phyloP scores from a whole-genome alignment of 1,140 invertebrate genomes.

The Drosophila rufa region DNA sequence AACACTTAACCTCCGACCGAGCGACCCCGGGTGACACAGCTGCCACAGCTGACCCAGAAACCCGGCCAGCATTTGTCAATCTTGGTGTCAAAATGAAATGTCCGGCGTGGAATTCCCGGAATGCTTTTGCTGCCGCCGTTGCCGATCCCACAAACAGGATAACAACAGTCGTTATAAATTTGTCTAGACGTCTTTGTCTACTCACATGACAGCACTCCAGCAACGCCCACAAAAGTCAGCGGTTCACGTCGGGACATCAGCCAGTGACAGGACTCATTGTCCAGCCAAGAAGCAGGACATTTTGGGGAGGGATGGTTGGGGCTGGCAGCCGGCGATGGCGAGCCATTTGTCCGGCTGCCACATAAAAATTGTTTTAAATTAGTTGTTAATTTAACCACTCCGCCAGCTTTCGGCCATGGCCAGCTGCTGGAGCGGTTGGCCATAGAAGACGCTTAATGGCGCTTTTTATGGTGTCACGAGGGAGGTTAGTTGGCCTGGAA shows the following conservation, averaged over 20 bases:
- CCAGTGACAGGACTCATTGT: slow-evolving; percentile 34
- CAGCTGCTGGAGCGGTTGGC: slow-evolving; percentile 32
- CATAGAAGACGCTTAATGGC: slow-evolving; percentile 42
- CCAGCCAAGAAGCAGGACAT: slow-evolving; percentile 3
- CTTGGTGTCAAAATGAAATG: slow-evolving; percentile 66
- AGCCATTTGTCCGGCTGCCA: slow-evolving; percentile 66
- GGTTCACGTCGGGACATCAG: slow-evolving; percentile 24
- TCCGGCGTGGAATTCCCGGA: slow-evolving; percentile 48
- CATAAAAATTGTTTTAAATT: slow-evolving; percentile 75
- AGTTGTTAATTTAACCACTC: slow-evolving; percentile 72
- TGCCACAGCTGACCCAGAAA: slow-evolving; percentile 41
- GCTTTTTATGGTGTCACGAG: slow-evolving; percentile 41
- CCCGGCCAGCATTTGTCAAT: slow-evolving; percentile 64
- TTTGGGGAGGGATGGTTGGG: neutral
- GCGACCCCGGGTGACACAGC: slow-evolving; percentile 26
- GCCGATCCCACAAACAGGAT: slow-evolving; percentile 29
- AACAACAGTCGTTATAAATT: slow-evolving; percentile 70
- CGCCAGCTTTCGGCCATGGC: slow-evolving; percentile 12
- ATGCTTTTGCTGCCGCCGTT: slow-evolving; percentile 33
- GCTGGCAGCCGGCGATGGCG: slow-evolving; percentile 6
- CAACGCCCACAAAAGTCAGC: slow-evolving; percentile 19
- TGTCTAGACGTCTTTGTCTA: slow-evolving; percentile 79
- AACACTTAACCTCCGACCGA: slow-evolving; percentile 53
- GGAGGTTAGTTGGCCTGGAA: slow-evolving; percentile 19
- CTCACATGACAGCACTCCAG: slow-evolving; percentile 41